Base-by-base conservation (phyloP, 2,888 invertebrate species). In the Lycocerus yunnanus region DNA sequence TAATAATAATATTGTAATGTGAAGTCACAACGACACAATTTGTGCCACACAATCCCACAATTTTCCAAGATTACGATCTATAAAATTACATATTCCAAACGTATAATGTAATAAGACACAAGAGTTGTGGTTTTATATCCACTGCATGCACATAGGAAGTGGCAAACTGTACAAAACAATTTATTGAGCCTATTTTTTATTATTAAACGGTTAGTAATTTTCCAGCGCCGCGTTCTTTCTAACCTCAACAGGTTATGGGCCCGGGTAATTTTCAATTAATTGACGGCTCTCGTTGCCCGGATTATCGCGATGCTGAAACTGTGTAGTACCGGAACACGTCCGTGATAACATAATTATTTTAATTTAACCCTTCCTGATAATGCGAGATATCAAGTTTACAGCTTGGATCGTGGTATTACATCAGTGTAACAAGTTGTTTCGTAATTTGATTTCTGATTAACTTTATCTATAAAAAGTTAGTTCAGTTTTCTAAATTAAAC, bases 41-140 rank as follows among this genome's bases (percentile, higher is more conserved):
- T 74, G 69, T 68, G 65, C 67, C 69, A 72, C 73, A 73, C 74
- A 71, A 69, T 72, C 70, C 72, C 66, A 71, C 77, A 78, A 74
- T 71, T 77, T 75, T 76, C 73, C 20, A 71, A 77, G 78, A 80
- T 80, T 78, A 78, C 71, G 75, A 78, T 80, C 78, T 78, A 79
- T 80, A 78, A 79, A 80, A 80, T 79, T 80, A 80, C 76, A 78
- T 70, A 79, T 78, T 78, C 79, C 78, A 73, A 73, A 74, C 72
- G 70, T 77, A 77, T 63, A 76, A 75, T 69, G 78, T 77, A 77
- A 78, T 71, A 74, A 77, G 74, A 73, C 71, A 65, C 59, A 69
- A 65, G 74, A 76, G 74, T 76, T 69, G 69, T 71, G 74, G 76
- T 78, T 76, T 78, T 74, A 20, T 72, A 67, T 69, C 21, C 66